Evolutionary conservation across 2,888 invertebrate species (phyloP).

Genomic region (Polia nebulosa): DNA sequence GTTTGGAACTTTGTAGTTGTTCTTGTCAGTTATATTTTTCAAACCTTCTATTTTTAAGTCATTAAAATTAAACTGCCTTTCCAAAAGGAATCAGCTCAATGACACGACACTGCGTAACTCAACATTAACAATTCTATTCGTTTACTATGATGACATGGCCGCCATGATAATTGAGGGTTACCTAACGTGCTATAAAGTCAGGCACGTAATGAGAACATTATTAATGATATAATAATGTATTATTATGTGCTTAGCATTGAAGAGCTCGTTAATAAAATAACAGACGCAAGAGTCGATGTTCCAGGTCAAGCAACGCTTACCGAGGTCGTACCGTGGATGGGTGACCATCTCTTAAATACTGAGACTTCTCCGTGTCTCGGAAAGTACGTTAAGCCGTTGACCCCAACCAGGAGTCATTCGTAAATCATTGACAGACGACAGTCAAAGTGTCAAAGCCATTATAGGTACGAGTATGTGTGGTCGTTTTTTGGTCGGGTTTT

Average conservation of each 20-base stretch:
- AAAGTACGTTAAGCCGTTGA: not conserved
- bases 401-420: no score
- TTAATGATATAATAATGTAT: conserved; percentile 25
- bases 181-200: conserved; percentile 29
- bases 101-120: conserved; percentile 27
- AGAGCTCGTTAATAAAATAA: not conserved
- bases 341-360: not conserved
- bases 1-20: no score
- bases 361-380: not conserved
- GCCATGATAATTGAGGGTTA: conserved; percentile 40
- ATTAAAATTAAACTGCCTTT: not conserved
- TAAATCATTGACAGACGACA: no score
- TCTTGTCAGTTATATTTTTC: no score
- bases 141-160: conserved; percentile 26
- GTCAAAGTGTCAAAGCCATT: no score
- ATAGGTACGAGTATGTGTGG: no score
- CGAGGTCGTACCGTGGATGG: not conserved
- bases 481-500: no score
- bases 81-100: conserved; percentile 21
- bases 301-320: not conserved
- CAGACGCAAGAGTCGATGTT: not conserved
- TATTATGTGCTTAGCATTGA: conserved; percentile 36
- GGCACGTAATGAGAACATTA: conserved; percentile 38
- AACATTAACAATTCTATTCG: conserved; percentile 30
- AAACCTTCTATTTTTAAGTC: no score